Evolutionary conservation across 2,888 invertebrate genomes (phyloP).

Genomic region (Omphaloscelis lunosa): DNA sequence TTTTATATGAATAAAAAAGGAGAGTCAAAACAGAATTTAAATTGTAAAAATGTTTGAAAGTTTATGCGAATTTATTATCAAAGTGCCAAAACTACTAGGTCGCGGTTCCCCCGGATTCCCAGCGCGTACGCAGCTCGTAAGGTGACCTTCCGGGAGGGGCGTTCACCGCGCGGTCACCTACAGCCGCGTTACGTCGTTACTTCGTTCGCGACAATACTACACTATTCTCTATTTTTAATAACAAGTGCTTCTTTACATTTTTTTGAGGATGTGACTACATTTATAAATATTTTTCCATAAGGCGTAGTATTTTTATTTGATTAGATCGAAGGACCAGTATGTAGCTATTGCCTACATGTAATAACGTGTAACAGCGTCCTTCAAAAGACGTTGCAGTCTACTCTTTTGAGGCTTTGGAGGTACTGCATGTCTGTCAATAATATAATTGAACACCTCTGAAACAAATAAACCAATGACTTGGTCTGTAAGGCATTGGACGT

Average conservation of each 20-base stretch:
- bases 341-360: not conserved
- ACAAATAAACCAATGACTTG: not conserved
- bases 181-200: slow-evolving; percentile 56
- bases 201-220: slow-evolving; percentile 51
- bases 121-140: slow-evolving; percentile 72
- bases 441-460: not conserved
- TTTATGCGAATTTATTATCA: slow-evolving; percentile 42
- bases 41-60: slow-evolving; percentile 14
- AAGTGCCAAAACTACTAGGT: slow-evolving; percentile 70
- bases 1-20: slow-evolving; percentile 4
- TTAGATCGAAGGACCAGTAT: not conserved
- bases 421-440: slow-evolving; percentile 9
- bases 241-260: slow-evolving; percentile 52
- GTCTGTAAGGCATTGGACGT: slow-evolving; percentile 60
- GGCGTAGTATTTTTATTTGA: slow-evolving; percentile 16
- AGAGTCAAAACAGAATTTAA: slow-evolving; percentile 24
- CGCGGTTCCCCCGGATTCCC: slow-evolving; percentile 77
- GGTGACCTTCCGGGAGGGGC: slow-evolving; percentile 88
- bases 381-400: not conserved
- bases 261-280: slow-evolving; percentile 36
- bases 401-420: slow-evolving; percentile 8
- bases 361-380: not conserved
- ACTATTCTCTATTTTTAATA: slow-evolving; percentile 71
- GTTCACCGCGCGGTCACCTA: slow-evolving; percentile 80
- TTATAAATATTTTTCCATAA: slow-evolving; percentile 18